Evolutionary conservation across 2,888 invertebrate genomes (phyloP).

Genomic region (Chrysolina americana): DNA sequence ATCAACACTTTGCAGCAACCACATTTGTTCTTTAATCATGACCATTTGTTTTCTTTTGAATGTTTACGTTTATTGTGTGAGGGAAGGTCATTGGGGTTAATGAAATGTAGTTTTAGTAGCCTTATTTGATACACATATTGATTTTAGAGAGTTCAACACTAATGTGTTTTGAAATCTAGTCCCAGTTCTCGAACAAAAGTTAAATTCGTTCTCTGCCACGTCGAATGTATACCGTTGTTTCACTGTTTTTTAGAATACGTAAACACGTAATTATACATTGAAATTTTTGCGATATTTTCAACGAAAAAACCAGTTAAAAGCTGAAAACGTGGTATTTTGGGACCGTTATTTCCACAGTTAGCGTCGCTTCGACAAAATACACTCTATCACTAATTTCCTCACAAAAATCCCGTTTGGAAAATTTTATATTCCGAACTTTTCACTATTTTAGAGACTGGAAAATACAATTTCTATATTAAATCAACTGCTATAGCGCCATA

Average conservation of each 20-base stretch:
- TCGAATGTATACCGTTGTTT: conserved; percentile 42
- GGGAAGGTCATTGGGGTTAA: conserved; percentile 22
- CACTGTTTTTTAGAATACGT: conserved; percentile 40
- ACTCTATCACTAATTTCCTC: conserved; percentile 51
- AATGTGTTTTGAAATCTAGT: not conserved
- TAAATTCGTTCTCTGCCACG: conserved; percentile 43
- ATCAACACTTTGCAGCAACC: conserved; percentile 37
- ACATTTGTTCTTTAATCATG: conserved; percentile 39
- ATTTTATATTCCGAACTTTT: conserved; percentile 42
- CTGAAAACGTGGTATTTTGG: conserved; percentile 60
- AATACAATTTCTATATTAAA: conserved; percentile 65
- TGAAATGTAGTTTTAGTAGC: conserved; percentile 20
- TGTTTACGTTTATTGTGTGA: conserved; percentile 30
- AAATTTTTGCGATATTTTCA: conserved; percentile 46
- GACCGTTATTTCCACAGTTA: conserved; percentile 52
- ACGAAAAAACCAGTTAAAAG: conserved; percentile 53
- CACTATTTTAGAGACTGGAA: conserved; percentile 60
- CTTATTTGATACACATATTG: conserved; percentile 40
- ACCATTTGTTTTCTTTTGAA: conserved; percentile 32
- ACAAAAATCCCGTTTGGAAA: conserved; percentile 49
- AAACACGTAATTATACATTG: conserved; percentile 39
- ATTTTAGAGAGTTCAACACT: conserved; percentile 10
- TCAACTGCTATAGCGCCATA: conserved; percentile 65
- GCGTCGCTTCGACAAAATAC: conserved; percentile 52
- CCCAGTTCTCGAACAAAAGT: conserved; percentile 6